Evolutionary conservation across 1,140 invertebrate species (phyloP).

Genomic region (Hylaeus volcanicus): DNA sequence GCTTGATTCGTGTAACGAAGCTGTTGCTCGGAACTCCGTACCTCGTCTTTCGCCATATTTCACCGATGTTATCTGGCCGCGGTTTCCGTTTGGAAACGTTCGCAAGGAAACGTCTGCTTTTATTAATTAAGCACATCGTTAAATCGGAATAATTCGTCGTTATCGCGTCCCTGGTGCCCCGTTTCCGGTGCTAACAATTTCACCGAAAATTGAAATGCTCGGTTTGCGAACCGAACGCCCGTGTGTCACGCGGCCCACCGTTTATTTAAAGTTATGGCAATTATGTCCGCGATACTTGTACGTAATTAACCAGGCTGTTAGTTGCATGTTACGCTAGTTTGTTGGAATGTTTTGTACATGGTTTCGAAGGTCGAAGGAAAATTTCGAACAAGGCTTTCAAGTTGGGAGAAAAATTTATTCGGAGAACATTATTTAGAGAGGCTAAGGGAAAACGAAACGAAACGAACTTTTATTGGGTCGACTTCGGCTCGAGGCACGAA

Average conservation of each 20-base stretch:
- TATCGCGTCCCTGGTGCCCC: background rate
- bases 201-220: no score
- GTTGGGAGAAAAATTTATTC: no score
- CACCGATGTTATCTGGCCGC: conserved; percentile 3
- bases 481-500: background rate
- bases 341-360: no score
- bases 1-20: conserved; percentile 30
- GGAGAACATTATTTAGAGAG: no score
- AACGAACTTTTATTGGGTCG: background rate
- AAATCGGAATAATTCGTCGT: conserved; percentile 28
- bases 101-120: conserved; percentile 19
- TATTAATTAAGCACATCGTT: conserved; percentile 43
- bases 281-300: no score
- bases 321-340: no score
- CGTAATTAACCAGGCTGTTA: no score
- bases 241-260: background rate
- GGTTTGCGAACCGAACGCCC: no score
- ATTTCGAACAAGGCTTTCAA: no score
- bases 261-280: background rate
- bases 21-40: conserved; percentile 1
- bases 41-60: conserved; percentile 10
- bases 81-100: conserved; percentile 24
- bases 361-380: no score
- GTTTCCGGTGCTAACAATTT: background rate
- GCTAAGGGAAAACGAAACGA: background rate